Evolutionary conservation across 2,797 vertebrate genomes (phyloP).

Genomic region (Lateolabrax maculatus): DNA sequence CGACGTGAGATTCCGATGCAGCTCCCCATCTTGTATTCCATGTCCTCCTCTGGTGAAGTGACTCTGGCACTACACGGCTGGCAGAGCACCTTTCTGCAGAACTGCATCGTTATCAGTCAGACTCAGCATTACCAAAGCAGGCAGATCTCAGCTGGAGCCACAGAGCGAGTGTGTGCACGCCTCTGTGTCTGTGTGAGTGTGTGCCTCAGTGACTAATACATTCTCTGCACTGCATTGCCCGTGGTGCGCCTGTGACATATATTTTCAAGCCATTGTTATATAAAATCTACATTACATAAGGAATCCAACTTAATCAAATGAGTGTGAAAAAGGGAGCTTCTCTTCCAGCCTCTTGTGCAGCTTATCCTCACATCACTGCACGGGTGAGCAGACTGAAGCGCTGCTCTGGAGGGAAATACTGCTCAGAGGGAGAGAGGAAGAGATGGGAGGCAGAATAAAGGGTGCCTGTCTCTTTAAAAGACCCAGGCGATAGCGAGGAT

Average conservation of each 20-base stretch:
- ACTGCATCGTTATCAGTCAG: constrained; percentile 84
- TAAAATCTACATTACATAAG: constrained; percentile 70
- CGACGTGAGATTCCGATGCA: constrained; percentile 86
- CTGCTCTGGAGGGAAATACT: constrained; percentile 66
- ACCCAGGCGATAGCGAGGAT: constrained; percentile 31
- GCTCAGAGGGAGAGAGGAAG: constrained; percentile 50
- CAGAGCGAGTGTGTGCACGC: constrained; percentile 62
- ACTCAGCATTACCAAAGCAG: constrained; percentile 80
- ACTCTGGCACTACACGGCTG: constrained; percentile 86
- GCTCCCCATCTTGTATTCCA: constrained; percentile 90
- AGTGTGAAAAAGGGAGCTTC: constrained; percentile 47
- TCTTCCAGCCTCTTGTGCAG: constrained; percentile 53
- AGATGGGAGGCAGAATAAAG: constrained; percentile 48
- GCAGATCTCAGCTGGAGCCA: constrained; percentile 69
- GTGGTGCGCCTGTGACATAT: constrained; percentile 67
- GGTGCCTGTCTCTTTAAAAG: constrained; percentile 77
- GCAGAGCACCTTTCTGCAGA: constrained; percentile 87
- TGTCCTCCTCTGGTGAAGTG: constrained; percentile 88
- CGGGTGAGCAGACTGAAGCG: constrained; percentile 50
- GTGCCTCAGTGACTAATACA: constrained; percentile 62
- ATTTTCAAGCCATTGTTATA: constrained; percentile 75
- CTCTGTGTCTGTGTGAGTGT: constrained; percentile 58
- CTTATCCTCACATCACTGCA: constrained; percentile 55
- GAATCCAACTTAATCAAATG: constrained; percentile 48
- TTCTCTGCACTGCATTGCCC: constrained; percentile 64